These are phyloP conservation scores for Heterotilapia buettikoferi DNA, from an alignment of 2,113 vertebrate genomes.

Conservation along the genomic window DNA sequence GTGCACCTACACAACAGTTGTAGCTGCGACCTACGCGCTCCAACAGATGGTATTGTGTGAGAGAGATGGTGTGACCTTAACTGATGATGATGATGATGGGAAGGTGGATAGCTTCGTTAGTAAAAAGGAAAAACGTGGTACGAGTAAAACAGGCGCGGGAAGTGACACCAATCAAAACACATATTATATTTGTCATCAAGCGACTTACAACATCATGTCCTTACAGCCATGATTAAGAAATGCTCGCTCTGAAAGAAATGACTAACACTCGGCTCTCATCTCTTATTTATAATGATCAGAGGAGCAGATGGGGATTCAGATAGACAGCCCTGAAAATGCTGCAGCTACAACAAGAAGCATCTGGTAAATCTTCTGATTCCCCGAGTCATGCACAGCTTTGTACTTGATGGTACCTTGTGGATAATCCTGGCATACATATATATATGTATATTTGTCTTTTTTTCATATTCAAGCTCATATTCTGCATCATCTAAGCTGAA, in stretches of 20 bases:
- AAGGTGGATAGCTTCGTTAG: neutral
- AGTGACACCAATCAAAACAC: neutral
- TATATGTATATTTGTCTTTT: neutral
- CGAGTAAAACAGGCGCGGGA: neutral
- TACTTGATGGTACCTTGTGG: neutral
- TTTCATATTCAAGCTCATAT: neutral
- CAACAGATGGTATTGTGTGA: neutral
- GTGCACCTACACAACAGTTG: slow-evolving; percentile 8
- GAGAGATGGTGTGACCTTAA: neutral
- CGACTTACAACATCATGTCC: neutral
- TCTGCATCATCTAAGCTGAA: neutral
- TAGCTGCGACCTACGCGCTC: neutral
- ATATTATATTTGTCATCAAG: neutral
- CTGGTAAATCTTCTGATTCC: neutral
- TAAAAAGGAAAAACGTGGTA: neutral
- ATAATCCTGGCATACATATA: neutral
- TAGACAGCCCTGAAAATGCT: neutral
- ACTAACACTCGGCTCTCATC: neutral
- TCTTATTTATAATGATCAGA: neutral
- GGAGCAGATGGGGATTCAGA: neutral
- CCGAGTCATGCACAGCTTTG: neutral
- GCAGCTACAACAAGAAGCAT: neutral
- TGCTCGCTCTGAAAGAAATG: neutral
- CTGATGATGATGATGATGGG: slow-evolving; percentile 17
- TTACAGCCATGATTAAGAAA: neutral